Evolutionary conservation across 2,113 vertebrate species (phyloP).

Genomic region (Aramus guarauna): DNA sequence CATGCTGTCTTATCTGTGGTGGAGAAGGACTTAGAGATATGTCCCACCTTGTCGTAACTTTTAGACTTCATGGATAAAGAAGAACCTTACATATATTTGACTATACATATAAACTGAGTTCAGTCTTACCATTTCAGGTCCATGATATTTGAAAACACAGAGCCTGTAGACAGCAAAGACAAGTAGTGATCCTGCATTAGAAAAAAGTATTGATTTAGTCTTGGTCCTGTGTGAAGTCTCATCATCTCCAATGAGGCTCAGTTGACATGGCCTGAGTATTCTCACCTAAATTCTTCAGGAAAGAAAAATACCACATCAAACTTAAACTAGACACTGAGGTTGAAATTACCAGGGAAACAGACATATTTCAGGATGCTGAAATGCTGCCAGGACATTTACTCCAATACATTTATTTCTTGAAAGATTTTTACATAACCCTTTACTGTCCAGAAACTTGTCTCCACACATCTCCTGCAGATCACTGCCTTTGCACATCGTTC

Average conservation of each 20-base stretch:
- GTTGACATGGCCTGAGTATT: not conserved
- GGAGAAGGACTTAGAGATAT: not conserved
- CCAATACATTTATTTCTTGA: not conserved
- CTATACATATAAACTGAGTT: not conserved
- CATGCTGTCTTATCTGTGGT: not conserved
- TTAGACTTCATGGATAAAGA: not conserved
- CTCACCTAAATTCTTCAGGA: not conserved
- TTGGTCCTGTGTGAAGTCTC: not conserved
- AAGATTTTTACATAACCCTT: not conserved
- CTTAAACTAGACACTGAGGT: not conserved
- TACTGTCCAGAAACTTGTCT: not conserved
- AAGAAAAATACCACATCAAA: not conserved
- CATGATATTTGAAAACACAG: not conserved
- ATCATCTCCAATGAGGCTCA: not conserved
- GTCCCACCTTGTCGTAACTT: not conserved
- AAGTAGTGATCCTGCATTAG: too few species aligned
- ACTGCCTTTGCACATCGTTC: not conserved
- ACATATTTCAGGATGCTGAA: not conserved
- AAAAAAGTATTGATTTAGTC: not conserved
- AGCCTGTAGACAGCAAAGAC: not conserved
- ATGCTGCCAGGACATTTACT: not conserved
- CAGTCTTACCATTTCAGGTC: not conserved
- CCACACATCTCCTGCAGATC: not conserved
- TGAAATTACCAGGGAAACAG: conserved; percentile 16
- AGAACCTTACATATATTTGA: not conserved